Base-by-base conservation (phyloP, 2,113 vertebrate species). In the Carassius gibelio region DNA sequence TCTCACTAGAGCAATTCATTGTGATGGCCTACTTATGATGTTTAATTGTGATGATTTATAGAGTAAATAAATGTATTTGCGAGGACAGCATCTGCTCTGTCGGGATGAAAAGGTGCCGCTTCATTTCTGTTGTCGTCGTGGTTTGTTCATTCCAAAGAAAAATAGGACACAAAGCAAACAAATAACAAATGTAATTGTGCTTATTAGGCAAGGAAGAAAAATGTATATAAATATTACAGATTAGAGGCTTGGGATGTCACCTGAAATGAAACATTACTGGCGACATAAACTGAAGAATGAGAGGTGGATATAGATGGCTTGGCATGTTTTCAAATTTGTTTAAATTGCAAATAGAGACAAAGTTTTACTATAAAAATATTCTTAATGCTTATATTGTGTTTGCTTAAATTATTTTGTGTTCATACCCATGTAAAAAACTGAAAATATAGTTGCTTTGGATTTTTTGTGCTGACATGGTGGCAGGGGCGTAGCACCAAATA, bases 21-120 rank as follows among this genome's bases (percentile, higher is more conserved):
- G 95, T 93, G 93, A 94, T 94, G 93, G 93, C 93, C 93, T 94
- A 94, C 92, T 95, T 95, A 94, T 94, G 93, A 94, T 94, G 91
- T 93, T 93, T 94, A 94, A 95, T 91, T 94, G 90, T 91, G 91
- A 92, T 95, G 93, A 94, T 94, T 95, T 94, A 94, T 95, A 89
- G 86, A 91, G 91, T 93, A 94, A 95, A 95, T 93, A 94, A 92
- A 93, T 92, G 91, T 92, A 89, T 90, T 91, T 93, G 89, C 85
- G 85, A 89, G 88, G 87, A 91, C 90, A 83, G 88, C 62, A 88
- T 90, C 79, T 85, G 84, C 85, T 85, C 89, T 85, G 85, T 90
- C 88, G 15, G 52, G 50, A 71, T 21, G 36, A 75, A 74, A 81
- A 66, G n/a, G 78, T 81, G 38, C n/a, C 61, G 21, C 59, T 83